These are phyloP conservation scores for Otus sunia DNA, from an alignment of 2,113 vertebrate species.

Conservation along the genomic window DNA sequence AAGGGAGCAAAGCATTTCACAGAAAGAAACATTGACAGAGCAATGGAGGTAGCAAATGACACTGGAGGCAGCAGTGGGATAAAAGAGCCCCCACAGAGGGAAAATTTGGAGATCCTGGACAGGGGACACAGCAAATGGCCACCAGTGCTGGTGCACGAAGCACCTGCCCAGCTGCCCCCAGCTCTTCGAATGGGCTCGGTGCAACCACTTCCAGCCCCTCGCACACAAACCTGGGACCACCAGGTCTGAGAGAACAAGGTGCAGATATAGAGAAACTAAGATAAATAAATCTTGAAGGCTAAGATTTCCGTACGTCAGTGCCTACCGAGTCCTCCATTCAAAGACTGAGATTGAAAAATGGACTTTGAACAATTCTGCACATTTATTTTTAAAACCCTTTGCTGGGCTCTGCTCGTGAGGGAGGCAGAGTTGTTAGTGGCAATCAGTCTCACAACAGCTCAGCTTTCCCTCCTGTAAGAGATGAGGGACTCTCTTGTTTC, in stretches of 20 bases:
- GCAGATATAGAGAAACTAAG: background rate
- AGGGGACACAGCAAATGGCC: too few species aligned
- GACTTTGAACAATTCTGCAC: background rate
- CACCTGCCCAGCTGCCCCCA: too few species aligned
- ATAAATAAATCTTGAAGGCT: background rate
- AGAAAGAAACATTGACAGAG: background rate
- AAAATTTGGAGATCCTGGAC: too few species aligned
- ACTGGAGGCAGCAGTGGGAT: background rate
- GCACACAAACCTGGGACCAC: background rate
- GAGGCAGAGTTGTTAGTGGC: background rate
- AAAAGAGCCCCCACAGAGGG: fast-evolving
- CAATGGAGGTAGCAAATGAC: fast-evolving
- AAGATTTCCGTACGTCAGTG: too few species aligned
- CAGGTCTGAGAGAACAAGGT: background rate
- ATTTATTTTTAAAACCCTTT: background rate
- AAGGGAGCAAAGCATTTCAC: background rate
- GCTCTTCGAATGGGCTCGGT: fast-evolving
- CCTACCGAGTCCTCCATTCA: background rate
- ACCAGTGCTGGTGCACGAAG: fast-evolving
- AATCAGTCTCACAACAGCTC: background rate
- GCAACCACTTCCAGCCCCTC: background rate
- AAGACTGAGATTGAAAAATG: background rate
- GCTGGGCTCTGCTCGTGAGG: background rate
- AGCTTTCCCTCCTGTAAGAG: background rate
- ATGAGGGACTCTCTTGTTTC: background rate